Percentiles rank a stretch among this genome's conserved stretches.
Conservation (phyloP, 2,113 vertebrate genomes). For the Apodemus sylvaticus region DNA sequence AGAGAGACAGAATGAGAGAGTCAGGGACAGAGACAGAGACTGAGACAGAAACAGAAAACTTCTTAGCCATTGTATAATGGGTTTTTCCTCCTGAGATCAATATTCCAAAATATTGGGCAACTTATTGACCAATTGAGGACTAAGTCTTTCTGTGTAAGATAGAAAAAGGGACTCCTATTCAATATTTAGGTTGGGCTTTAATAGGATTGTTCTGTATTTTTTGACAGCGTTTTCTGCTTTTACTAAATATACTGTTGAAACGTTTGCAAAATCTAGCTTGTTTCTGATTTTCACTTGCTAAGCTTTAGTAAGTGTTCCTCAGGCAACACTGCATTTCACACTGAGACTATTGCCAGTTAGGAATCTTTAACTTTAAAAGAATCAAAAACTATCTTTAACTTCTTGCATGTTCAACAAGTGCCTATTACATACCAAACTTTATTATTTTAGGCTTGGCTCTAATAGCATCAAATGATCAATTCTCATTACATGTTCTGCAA, state of each 20-base stretch:
- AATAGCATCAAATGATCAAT: background rate
- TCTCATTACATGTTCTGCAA: background rate
- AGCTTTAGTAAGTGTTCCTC: background rate
- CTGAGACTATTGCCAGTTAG: background rate
- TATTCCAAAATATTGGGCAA: background rate
- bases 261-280: constrained; percentile 6
- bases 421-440: constrained; percentile 12
- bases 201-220: background rate
- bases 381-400: background rate
- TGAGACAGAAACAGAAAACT: background rate
- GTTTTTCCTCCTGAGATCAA: background rate
- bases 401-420: background rate
- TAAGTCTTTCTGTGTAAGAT: background rate
- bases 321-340: constrained; percentile 1
- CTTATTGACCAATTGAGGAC: background rate
- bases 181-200: background rate
- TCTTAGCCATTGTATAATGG: no score
- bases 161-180: accelerated
- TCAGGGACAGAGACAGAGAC: background rate
- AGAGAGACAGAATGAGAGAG: background rate
- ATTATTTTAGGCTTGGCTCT: background rate
- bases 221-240: background rate
- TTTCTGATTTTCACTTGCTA: background rate
- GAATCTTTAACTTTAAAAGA: background rate
- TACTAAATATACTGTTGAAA: background rate